Percentiles rank a stretch among this genome's conserved stretches.
Evolutionary conservation across 2,113 vertebrate genomes (phyloP).

Genomic region (Gallinago media): DNA sequence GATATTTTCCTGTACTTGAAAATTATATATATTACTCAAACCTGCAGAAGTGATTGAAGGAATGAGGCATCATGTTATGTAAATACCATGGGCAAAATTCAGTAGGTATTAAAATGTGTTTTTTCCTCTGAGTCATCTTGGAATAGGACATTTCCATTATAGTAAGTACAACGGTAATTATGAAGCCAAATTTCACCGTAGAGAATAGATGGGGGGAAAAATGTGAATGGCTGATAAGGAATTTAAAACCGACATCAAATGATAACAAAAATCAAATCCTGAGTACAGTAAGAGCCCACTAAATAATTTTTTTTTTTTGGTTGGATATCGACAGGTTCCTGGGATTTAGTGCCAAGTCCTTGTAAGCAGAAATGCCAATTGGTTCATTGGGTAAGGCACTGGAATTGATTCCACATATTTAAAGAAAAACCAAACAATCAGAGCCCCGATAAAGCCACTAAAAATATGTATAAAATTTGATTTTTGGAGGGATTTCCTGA

Average conservation of each 20-base stretch:
- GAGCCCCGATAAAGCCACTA: neutral
- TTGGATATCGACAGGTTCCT: neutral
- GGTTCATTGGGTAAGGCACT: neutral
- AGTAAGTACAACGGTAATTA: neutral
- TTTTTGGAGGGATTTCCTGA: conserved; percentile 15
- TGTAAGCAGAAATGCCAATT: neutral
- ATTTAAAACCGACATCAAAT: neutral
- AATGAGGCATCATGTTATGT: neutral
- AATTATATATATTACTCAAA: neutral
- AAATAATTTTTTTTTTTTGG: neutral
- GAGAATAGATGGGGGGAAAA: neutral
- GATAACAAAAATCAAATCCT: neutral
- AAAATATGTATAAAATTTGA: neutral
- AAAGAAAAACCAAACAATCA: neutral
- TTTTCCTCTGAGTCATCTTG: neutral
- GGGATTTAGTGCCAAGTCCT: neutral
- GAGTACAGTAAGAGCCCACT: neutral
- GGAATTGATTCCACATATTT: neutral
- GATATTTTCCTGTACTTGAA: neutral
- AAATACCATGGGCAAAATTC: neutral
- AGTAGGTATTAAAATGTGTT: neutral
- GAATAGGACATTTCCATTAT: neutral
- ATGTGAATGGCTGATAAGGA: neutral
- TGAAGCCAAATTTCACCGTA: neutral
- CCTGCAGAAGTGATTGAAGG: neutral